Evolutionary conservation across 2,888 invertebrate species (phyloP).

Genomic region (Hecatera dysodea): DNA sequence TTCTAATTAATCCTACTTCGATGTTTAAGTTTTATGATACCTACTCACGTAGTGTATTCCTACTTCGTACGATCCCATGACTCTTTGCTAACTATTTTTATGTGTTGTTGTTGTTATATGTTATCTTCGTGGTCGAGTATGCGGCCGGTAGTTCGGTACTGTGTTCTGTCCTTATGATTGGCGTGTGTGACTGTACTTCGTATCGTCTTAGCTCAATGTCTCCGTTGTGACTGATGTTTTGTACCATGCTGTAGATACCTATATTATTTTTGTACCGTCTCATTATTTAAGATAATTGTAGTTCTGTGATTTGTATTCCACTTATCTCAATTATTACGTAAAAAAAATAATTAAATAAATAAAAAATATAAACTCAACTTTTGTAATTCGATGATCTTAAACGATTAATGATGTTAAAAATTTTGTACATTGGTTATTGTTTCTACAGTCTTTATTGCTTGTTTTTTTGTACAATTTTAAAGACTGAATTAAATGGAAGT

Average conservation of each 20-base stretch:
- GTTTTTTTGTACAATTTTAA: slow-evolving; percentile 86
- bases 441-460: slow-evolving; percentile 75
- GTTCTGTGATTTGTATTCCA: slow-evolving; percentile 43
- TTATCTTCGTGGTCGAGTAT: slow-evolving; percentile 29
- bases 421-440: slow-evolving; percentile 76
- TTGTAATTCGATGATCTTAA: slow-evolving; percentile 62
- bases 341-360: slow-evolving; percentile 29
- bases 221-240: slow-evolving; percentile 77
- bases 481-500: slow-evolving; percentile 88
- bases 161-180: slow-evolving; percentile 43
- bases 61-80: slow-evolving; percentile 44
- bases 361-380: slow-evolving; percentile 39
- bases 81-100: slow-evolving; percentile 47
- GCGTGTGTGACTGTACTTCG: slow-evolving; percentile 65
- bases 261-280: slow-evolving; percentile 63
- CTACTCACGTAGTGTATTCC: slow-evolving; percentile 49
- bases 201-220: slow-evolving; percentile 81
- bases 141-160: slow-evolving; percentile 29
- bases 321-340: slow-evolving; percentile 21
- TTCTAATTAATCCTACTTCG: slow-evolving; percentile 45
- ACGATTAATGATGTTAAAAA: slow-evolving; percentile 60
- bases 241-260: slow-evolving; percentile 67
- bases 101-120: slow-evolving; percentile 56
- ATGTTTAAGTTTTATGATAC: slow-evolving; percentile 59
- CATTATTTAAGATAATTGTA: slow-evolving; percentile 50